These are phyloP conservation scores for Corythucha ciliata DNA, from an alignment of 2,888 invertebrate species.

Conservation along the genomic window DNA sequence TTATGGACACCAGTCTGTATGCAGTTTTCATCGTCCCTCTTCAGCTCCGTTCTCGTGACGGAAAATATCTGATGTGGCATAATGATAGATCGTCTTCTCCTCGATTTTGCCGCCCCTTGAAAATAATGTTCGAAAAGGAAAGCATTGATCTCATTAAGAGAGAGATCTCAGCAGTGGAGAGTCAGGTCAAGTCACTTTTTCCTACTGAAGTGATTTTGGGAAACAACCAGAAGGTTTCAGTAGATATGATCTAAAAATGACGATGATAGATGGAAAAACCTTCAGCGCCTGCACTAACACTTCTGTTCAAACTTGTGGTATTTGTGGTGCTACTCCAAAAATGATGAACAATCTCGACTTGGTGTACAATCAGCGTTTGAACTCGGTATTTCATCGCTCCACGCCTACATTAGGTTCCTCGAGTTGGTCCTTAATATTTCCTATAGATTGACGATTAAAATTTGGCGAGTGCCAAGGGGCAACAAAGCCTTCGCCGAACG, in stretches of 20 bases:
- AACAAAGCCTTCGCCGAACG: neutral
- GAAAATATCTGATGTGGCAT: slow-evolving; percentile 30
- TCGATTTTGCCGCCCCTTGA: neutral
- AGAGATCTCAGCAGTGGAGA: too few relatives aligned
- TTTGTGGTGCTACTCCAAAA: slow-evolving; percentile 3
- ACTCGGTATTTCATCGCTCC: slow-evolving; percentile 3
- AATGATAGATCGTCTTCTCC: slow-evolving; percentile 29
- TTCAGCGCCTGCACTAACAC: slow-evolving; percentile 13
- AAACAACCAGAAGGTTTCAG: too few relatives aligned
- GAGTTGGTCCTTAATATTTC: slow-evolving; percentile 10
- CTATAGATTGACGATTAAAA: slow-evolving; percentile 8
- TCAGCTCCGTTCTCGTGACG: too few relatives aligned
- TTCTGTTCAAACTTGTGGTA: slow-evolving; percentile 14
- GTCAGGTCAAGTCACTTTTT: too few relatives aligned
- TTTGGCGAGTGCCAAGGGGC: neutral
- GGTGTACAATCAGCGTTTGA: neutral
- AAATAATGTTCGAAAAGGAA: neutral
- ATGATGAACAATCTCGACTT: slow-evolving; percentile 35
- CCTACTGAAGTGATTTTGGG: too few relatives aligned
- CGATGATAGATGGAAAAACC: slow-evolving; percentile 24
- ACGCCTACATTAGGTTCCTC: slow-evolving; percentile 6
- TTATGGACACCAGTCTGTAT: too few relatives aligned
- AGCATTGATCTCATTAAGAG: slow-evolving; percentile 32
- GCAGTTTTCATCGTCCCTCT: too few relatives aligned
- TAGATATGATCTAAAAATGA: slow-evolving; percentile 30